phyloP scores from a whole-genome alignment of 2,888 invertebrate species.

The Philopedon plagiatum region DNA sequence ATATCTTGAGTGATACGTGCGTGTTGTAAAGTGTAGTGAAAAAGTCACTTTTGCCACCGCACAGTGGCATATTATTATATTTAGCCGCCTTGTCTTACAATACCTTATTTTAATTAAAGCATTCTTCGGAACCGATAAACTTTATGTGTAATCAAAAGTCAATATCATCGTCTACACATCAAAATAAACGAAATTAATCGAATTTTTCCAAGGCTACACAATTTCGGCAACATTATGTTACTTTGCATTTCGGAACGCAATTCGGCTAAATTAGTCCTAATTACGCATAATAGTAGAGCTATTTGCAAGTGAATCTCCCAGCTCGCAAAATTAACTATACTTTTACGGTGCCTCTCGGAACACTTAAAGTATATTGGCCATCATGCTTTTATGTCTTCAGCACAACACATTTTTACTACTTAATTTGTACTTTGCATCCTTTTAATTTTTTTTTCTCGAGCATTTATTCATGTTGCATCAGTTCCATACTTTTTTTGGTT shows the following conservation, averaged over 20 bases:
- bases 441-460: slow-evolving; percentile 24
- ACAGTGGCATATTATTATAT: background rate
- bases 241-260: slow-evolving; percentile 64
- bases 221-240: slow-evolving; percentile 60
- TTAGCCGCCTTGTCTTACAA: background rate
- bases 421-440: slow-evolving; percentile 44
- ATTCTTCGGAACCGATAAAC: slow-evolving; percentile 6
- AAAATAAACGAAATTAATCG: slow-evolving; percentile 60
- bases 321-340: slow-evolving; percentile 55
- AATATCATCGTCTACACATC: slow-evolving; percentile 34
- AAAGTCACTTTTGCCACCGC: too few relatives aligned
- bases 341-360: slow-evolving; percentile 52
- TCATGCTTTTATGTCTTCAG: slow-evolving; percentile 44
- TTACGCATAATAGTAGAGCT: slow-evolving; percentile 64
- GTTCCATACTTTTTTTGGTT: slow-evolving; percentile 31
- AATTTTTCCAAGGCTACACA: slow-evolving; percentile 57
- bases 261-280: slow-evolving; percentile 64
- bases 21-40: too few relatives aligned
- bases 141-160: slow-evolving; percentile 32
- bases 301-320: slow-evolving; percentile 56
- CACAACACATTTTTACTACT: slow-evolving; percentile 49
- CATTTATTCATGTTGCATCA: slow-evolving; percentile 31
- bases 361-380: slow-evolving; percentile 44
- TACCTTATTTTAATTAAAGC: slow-evolving; percentile 6
- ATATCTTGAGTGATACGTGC: too few relatives aligned